Percentiles rank a stretch among this genome's conserved stretches.
These are phyloP conservation scores for Euwallacea similis DNA, from an alignment of 1,140 invertebrate genomes.

Conservation along the genomic window DNA sequence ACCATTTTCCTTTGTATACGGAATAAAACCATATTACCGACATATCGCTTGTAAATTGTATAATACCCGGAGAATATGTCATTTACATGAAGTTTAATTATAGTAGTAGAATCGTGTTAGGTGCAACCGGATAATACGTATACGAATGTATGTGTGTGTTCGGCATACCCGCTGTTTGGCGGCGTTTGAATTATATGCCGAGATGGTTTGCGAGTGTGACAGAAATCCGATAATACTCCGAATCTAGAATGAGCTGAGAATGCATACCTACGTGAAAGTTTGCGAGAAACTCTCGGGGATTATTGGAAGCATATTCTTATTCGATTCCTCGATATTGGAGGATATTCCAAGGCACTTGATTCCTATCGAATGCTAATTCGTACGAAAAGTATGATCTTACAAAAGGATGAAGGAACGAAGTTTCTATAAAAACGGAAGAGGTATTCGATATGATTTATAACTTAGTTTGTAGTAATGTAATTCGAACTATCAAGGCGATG, in stretches of 20 bases:
- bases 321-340: background rate
- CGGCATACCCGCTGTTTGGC: background rate
- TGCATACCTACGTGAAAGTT: background rate
- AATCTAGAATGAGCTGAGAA: slow-evolving; percentile 1
- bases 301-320: slow-evolving; percentile 1
- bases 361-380: no score
- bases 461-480: no score
- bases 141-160: background rate
- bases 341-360: background rate
- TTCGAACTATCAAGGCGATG: no score
- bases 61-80: background rate
- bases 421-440: no score
- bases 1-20: background rate
- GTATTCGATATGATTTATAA: no score
- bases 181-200: slow-evolving; percentile 2
- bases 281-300: background rate
- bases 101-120: slow-evolving; percentile 3
- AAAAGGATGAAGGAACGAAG: no score
- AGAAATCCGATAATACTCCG: slow-evolving; percentile 3
- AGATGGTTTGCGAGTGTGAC: slow-evolving; percentile 4
- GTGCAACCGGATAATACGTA: slow-evolving; percentile 4
- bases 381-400: no score
- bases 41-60: background rate
- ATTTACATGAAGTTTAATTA: slow-evolving; percentile 7
- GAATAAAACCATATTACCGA: background rate